Evolutionary conservation across 2,113 vertebrate species (phyloP).

Genomic region (Barbus barbus): DNA sequence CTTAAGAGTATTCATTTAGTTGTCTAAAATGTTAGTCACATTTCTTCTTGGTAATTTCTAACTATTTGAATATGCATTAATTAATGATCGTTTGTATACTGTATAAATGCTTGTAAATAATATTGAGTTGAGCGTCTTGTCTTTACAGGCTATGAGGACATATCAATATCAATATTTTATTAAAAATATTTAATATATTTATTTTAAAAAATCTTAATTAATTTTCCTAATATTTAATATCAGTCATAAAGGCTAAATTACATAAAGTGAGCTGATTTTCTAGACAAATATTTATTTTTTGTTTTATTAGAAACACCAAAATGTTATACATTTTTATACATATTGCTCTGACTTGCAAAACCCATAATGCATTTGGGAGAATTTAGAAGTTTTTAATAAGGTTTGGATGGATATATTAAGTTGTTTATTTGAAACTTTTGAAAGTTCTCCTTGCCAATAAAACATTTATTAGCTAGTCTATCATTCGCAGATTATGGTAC

Average conservation of each 20-base stretch:
- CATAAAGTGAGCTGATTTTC: too few species aligned
- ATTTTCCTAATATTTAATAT: too few species aligned
- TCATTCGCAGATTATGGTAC: background rate
- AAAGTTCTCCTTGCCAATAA: background rate
- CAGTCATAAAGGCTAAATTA: too few species aligned
- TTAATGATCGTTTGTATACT: background rate
- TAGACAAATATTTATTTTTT: too few species aligned
- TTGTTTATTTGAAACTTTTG: background rate
- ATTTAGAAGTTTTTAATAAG: background rate
- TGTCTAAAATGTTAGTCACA: background rate
- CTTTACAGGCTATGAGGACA: background rate
- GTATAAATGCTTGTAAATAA: background rate
- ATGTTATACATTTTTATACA: too few species aligned
- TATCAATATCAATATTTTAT: too few species aligned
- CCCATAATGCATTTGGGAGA: background rate
- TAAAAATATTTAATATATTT: too few species aligned
- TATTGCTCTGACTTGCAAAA: background rate
- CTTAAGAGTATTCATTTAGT: background rate
- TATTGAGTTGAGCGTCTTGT: background rate
- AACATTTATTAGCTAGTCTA: background rate
- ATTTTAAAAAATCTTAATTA: too few species aligned
- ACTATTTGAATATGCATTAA: background rate
- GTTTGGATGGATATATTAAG: background rate
- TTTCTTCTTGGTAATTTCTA: background rate
- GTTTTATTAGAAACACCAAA: background rate